These are phyloP conservation scores for Coleophora flavipennella DNA, from an alignment of 2,888 invertebrate species.

Conservation along the genomic window DNA sequence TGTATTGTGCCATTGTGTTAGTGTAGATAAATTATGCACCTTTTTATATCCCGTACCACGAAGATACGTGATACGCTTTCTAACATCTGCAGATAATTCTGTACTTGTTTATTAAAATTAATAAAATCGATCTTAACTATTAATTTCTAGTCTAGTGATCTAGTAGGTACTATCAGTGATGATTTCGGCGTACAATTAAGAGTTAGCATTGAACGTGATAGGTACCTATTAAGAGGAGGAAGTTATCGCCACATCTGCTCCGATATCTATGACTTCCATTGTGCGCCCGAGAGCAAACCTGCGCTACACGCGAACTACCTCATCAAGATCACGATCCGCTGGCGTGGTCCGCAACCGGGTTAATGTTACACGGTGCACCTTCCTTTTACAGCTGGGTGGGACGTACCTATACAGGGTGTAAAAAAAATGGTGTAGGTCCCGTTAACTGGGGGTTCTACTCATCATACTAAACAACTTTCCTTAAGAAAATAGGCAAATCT, in stretches of 20 bases:
- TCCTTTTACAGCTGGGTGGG: slow-evolving; percentile 30
- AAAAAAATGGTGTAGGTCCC: too few relatives aligned
- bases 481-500: too few relatives aligned
- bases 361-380: slow-evolving; percentile 41
- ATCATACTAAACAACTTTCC: too few relatives aligned
- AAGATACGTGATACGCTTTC: slow-evolving; percentile 55
- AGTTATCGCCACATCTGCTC: slow-evolving; percentile 7
- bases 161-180: slow-evolving; percentile 3
- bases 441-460: too few relatives aligned
- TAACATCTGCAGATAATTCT: slow-evolving; percentile 27
- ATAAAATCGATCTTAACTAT: slow-evolving; percentile 5
- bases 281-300: not conserved
- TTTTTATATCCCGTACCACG: slow-evolving; percentile 36
- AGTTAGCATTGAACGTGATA: not conserved
- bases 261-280: slow-evolving; percentile 4
- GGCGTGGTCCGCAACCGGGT: slow-evolving; percentile 37
- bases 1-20: slow-evolving; percentile 33
- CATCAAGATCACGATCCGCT: slow-evolving; percentile 32
- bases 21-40: slow-evolving; percentile 48
- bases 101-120: slow-evolving; percentile 4
- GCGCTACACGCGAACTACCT: slow-evolving; percentile 19
- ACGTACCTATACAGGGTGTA: slow-evolving; percentile 25
- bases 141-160: slow-evolving; percentile 4
- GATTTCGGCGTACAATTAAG: slow-evolving; percentile 2
- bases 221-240: slow-evolving; percentile 3